These are phyloP conservation scores for Agrochola lota DNA, from an alignment of 2,888 invertebrate species.

Conservation along the genomic window DNA sequence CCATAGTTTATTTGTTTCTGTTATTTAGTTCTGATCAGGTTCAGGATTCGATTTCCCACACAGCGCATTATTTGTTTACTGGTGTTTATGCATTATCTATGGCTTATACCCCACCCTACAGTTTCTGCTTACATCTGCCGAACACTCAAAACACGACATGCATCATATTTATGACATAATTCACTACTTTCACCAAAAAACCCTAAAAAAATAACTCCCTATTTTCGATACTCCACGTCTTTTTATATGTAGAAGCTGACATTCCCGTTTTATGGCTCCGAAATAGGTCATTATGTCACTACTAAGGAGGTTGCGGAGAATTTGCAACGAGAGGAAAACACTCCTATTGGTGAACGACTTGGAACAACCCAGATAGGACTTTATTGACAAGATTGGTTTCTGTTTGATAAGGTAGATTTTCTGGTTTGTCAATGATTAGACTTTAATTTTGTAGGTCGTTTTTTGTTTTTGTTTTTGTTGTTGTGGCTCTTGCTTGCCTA, in stretches of 20 bases:
- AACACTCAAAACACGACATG: too few species aligned
- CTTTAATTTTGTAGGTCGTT: slow-evolving; percentile 10
- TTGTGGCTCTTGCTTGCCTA: not conserved
- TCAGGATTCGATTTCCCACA: not conserved
- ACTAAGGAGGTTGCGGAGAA: slow-evolving; percentile 34
- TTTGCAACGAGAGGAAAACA: slow-evolving; percentile 22
- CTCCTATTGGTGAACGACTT: slow-evolving; percentile 15
- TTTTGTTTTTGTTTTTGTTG: not conserved
- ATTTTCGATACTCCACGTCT: slow-evolving; percentile 27
- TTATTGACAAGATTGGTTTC: slow-evolving; percentile 33
- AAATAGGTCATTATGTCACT: slow-evolving; percentile 57
- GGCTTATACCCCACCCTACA: too few species aligned
- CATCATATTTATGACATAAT: slow-evolving; percentile 6
- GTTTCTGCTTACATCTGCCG: too few species aligned
- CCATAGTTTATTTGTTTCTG: too few species aligned
- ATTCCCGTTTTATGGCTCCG: slow-evolving; percentile 50
- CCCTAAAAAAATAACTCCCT: slow-evolving; percentile 17
- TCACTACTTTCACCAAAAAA: not conserved
- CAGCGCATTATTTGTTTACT: too few species aligned
- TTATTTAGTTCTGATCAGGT: not conserved
- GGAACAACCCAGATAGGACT: slow-evolving; percentile 23
- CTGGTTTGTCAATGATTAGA: slow-evolving; percentile 4
- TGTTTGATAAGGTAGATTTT: slow-evolving; percentile 12
- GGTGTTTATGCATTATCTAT: too few species aligned
- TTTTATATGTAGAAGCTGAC: slow-evolving; percentile 44